These are phyloP conservation scores for Eubasilissa regina DNA, from an alignment of 1,140 invertebrate genomes.

Conservation along the genomic window DNA sequence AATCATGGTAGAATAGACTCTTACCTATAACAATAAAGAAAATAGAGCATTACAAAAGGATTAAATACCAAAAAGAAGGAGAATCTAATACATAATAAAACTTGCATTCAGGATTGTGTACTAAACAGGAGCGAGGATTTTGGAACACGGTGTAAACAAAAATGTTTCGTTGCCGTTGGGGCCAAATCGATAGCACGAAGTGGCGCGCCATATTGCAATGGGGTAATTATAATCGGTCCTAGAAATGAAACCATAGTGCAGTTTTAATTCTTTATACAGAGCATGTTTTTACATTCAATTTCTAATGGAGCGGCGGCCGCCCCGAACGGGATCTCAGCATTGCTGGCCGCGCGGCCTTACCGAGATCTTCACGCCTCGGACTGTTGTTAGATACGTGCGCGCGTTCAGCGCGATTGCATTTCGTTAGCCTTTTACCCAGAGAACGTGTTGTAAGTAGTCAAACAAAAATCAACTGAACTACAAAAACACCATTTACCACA, in stretches of 20 bases:
- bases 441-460: too few species aligned
- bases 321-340: background rate
- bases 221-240: slow-evolving; percentile 57
- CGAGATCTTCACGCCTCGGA: background rate
- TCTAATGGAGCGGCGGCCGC: slow-evolving; percentile 54
- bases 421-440: too few species aligned
- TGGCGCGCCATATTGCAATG: slow-evolving; percentile 31
- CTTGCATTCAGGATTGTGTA: too few species aligned
- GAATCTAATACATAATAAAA: too few species aligned
- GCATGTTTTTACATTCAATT: slow-evolving; percentile 52
- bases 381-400: background rate
- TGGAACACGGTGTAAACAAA: slow-evolving; percentile 22
- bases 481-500: too few species aligned
- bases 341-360: background rate
- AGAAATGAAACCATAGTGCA: slow-evolving; percentile 16
- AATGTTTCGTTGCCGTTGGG: background rate
- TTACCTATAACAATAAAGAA: too few species aligned
- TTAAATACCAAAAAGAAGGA: too few species aligned
- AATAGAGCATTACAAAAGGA: too few species aligned
- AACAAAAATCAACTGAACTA: too few species aligned
- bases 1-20: too few species aligned
- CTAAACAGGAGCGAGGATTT: background rate
- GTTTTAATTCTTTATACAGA: background rate
- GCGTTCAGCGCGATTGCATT: background rate
- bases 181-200: slow-evolving; percentile 45